phyloP scores from a whole-genome alignment of 2,797 vertebrate genomes.

The Ibycter americanus region DNA sequence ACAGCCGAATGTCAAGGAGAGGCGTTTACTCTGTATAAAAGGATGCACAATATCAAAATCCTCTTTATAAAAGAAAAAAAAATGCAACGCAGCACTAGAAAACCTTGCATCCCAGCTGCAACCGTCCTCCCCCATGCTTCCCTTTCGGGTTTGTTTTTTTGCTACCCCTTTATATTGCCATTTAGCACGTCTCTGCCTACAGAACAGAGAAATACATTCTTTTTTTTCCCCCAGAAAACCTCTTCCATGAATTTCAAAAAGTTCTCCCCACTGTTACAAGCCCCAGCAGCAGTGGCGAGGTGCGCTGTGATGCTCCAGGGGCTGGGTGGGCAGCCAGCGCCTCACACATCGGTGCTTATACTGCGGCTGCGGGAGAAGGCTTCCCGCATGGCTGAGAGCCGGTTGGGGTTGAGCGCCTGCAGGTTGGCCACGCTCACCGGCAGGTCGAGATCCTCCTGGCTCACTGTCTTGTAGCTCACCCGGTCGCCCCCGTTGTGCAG shows the following conservation, averaged over 20 bases:
- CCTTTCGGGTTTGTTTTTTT: neutral
- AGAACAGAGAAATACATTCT: conserved; percentile 1
- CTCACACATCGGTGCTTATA: conserved; percentile 96
- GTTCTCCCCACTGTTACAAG: neutral
- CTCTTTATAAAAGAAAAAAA: conserved; percentile 18
- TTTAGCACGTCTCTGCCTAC: neutral
- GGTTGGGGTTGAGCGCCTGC: conserved; percentile 89
- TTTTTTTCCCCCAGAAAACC: neutral
- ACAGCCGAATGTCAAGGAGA: accelerated
- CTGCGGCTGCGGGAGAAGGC: conserved; percentile 95
- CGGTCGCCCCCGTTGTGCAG: conserved; percentile 89
- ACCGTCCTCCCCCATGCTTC: accelerated
- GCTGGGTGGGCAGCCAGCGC: accelerated
- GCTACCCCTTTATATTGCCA: neutral
- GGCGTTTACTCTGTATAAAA: neutral
- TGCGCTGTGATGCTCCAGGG: accelerated
- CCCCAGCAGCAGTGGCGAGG: accelerated
- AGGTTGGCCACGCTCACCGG: conserved; percentile 82
- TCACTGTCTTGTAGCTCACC: conserved; percentile 85
- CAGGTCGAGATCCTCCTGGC: conserved; percentile 89
- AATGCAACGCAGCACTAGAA: neutral
- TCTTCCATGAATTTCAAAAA: neutral
- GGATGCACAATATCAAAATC: conserved; percentile 50
- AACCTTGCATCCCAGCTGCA: neutral
- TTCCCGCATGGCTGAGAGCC: conserved; percentile 93